Evolutionary conservation across 2,888 invertebrate species (phyloP), one percentile per base, ranked within the genome.

Genomic region (Rhyacophila evoluta): DNA sequence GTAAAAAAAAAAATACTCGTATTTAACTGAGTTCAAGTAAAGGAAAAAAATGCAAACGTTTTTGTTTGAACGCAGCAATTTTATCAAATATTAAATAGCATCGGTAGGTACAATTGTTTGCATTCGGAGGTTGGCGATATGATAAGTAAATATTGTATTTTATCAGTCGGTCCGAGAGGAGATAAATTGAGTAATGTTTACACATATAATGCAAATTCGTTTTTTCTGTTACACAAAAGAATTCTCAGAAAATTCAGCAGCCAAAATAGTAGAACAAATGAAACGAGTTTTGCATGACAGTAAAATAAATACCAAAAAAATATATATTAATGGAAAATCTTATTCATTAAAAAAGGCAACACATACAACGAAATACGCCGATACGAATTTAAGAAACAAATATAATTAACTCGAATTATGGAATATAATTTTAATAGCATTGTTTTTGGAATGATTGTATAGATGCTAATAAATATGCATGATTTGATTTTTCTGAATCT

Each of bases 81-180:
- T 55, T 25, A 55, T 55, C 55, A 55, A 55, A 55, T 55, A 55
- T 55, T 55, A 19, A 55, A 55, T 25, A 55, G 19, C 19, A 19
- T 55, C 55, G 15, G 55, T 55, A 19, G n/a, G n/a, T n/a, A n/a
- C n/a, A n/a, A 19, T 55, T 55, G 5, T 55, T 55, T 55, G 55
- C 55, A 55, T 55, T 55, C 55, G 19, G 12, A 55, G 55, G 25
- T 55, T 25, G 25, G 55, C 55, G 55, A 55, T 55, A 55, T 25
- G 55, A 55, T 15, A 55, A 55, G 55, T 25, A 55, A 55, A 55
- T 55, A 55, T 55, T 55, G 55, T 55, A 55, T 55, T 55, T 55
- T 55, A 55, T 55, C 25, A 33, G 4, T 19, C 15, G 10, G 55
- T 55, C 55, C 55, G 55, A 55, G 19, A 55, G 19, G 19, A 55